Evolutionary conservation across 2,113 vertebrate species (phyloP).

Genomic region (Fregetta grallaria): DNA sequence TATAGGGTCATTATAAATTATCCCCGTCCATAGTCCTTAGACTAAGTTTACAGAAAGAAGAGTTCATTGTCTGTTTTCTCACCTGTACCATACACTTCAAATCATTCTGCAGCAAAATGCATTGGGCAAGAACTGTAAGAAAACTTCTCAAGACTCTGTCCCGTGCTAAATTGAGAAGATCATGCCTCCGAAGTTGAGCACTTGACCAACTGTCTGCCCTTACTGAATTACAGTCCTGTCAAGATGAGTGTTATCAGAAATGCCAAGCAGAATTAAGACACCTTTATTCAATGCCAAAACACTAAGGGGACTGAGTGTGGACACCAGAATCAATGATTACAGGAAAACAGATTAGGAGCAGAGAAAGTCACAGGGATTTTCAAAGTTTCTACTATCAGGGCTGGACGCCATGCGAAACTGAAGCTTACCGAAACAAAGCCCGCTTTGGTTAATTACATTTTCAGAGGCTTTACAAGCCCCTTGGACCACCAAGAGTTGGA

Average conservation of each 20-base stretch:
- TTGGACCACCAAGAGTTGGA: not conserved
- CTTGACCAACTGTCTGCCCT: not conserved
- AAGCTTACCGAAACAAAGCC: accelerated
- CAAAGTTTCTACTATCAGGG: not conserved
- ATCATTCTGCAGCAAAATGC: not conserved
- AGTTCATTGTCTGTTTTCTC: not conserved
- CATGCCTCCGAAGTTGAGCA: not conserved
- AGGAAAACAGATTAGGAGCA: not conserved
- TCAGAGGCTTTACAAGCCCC: not conserved
- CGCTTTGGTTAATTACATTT: not conserved
- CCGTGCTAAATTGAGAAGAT: not conserved
- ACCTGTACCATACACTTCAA: not conserved
- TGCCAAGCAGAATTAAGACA: not conserved
- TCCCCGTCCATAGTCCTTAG: not conserved
- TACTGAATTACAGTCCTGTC: not conserved
- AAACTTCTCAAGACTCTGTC: not conserved
- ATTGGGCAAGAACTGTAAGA: not conserved
- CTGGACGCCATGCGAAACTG: accelerated
- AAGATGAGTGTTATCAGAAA: accelerated
- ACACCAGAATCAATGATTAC: not conserved
- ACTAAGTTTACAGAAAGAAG: not conserved
- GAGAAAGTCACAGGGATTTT: not conserved
- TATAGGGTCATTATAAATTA: not conserved
- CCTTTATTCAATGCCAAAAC: not conserved
- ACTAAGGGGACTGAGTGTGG: not conserved